Conservation (phyloP, 2,797 vertebrate genomes). For the Holocentrus rufus region DNA sequence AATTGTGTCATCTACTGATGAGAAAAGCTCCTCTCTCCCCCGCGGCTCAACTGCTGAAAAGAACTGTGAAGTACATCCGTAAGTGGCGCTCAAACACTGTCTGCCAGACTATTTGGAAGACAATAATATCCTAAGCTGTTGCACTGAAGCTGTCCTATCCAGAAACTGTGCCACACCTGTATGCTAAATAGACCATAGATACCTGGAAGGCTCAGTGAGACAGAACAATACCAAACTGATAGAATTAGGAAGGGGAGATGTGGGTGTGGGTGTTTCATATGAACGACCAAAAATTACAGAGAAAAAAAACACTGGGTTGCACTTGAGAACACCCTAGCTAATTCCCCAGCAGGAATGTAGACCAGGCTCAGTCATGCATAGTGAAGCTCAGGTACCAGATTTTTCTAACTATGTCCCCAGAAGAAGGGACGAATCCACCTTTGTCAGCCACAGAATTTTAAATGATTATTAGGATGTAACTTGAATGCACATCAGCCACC, state of each 20-base stretch:
- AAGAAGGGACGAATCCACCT: neutral
- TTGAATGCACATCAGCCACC: conserved; percentile 75
- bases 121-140: neutral
- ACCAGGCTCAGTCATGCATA: neutral
- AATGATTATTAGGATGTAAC: conserved; percentile 24
- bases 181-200: conserved; percentile 23
- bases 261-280: neutral
- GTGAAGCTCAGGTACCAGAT: neutral
- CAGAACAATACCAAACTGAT: conserved; percentile 23
- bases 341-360: neutral
- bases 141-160: neutral
- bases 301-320: conserved; percentile 5
- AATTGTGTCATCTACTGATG: neutral
- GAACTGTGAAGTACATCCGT: neutral
- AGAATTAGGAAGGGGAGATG: neutral
- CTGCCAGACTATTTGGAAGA: conserved; percentile 13
- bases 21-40: neutral
- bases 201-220: neutral
- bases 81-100: neutral
- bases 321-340: neutral
- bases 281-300: neutral
- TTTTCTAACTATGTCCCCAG: neutral
- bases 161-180: neutral
- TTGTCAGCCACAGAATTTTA: neutral
- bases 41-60: neutral